phyloP scores from a whole-genome alignment of 2,797 vertebrate species.

The Acrossocheilus fasciatus region DNA sequence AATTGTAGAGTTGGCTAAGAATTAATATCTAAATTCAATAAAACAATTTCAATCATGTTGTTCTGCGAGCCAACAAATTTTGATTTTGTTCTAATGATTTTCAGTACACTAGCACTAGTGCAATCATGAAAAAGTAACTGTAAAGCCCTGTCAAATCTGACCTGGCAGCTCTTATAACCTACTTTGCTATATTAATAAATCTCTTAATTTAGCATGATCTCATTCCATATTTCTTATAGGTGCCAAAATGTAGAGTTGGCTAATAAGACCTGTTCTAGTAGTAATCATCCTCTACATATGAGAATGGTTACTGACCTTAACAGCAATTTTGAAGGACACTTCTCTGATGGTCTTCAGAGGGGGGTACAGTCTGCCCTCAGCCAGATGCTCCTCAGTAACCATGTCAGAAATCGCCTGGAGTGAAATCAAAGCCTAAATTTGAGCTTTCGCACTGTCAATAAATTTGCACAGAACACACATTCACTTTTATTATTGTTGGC shows the following conservation, averaged over 20 bases:
- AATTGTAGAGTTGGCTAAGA: no score
- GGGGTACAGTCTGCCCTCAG: slow-evolving; percentile 94
- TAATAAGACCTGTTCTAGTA: neutral
- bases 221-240: slow-evolving; percentile 14
- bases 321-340: slow-evolving; percentile 95
- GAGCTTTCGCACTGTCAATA: neutral
- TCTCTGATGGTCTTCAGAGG: slow-evolving; percentile 92
- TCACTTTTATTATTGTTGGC: neutral
- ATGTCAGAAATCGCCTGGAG: slow-evolving; percentile 88
- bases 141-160: neutral
- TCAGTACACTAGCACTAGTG: neutral
- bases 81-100: neutral
- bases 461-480: neutral
- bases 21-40: neutral
- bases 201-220: slow-evolving; percentile 38
- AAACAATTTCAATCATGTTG: neutral
- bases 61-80: neutral
- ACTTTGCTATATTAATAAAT: slow-evolving; percentile 36
- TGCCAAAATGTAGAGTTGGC: neutral
- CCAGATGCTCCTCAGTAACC: slow-evolving; percentile 92
- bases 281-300: neutral
- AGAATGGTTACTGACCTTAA: slow-evolving; percentile 81
- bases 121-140: neutral
- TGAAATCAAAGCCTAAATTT: slow-evolving; percentile 37
- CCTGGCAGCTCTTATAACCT: slow-evolving; percentile 10